Base-by-base conservation (phyloP, 2,797 vertebrate genomes). In the Heteromormyrus szaboi region DNA sequence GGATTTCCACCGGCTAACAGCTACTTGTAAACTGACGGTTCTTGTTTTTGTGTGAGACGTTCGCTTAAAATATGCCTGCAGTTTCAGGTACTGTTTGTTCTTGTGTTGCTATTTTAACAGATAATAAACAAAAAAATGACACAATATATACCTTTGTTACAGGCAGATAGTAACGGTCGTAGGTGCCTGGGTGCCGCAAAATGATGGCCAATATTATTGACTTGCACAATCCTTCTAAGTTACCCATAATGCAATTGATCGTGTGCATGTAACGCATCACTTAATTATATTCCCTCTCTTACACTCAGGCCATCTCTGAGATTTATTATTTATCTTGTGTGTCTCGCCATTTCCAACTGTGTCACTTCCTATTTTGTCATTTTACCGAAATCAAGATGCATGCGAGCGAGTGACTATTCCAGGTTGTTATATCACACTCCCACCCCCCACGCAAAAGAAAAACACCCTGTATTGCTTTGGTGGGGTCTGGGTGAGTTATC, bases 281-380 rank as follows among this genome's bases (percentile, higher is more conserved):
- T 79, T 59, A 62, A n/a, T 53, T 53, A 12, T 14, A 14, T 53
- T 22, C 19, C 85, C 25, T 86, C 14, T 51, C 51, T n/a, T 9
- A 11, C 29, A 53, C 14, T 56, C 84, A 54, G 50, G 14, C 76
- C 12, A n/a, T 88, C n/a, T 22, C 51, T 65, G 17, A 65, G 68
- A 11, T 79, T 72, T 59, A 51, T 33, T 83, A 19, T 88, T 88
- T 88, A 59, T 19, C 79, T 44, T 84, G 53, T 48, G n/a, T n/a
- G 53, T 41, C 17, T 84, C 2, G 83, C n/a, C 22, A 65, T 88
- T 88, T 88, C 88, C 88, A 29, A 6, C 79, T 8, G 48, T 62
- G 53, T 53, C 29, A 33, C 37, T 88, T 29, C 53, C 12, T 44
- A 33, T 84, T 88, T 29, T 88, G 53, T 84, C 54, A 83, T 88